A percentile compares a stretch with the other conserved stretches of the same genome.
phyloP scores from a whole-genome alignment of 1,140 invertebrate species.

The Solenopsis fugax region DNA sequence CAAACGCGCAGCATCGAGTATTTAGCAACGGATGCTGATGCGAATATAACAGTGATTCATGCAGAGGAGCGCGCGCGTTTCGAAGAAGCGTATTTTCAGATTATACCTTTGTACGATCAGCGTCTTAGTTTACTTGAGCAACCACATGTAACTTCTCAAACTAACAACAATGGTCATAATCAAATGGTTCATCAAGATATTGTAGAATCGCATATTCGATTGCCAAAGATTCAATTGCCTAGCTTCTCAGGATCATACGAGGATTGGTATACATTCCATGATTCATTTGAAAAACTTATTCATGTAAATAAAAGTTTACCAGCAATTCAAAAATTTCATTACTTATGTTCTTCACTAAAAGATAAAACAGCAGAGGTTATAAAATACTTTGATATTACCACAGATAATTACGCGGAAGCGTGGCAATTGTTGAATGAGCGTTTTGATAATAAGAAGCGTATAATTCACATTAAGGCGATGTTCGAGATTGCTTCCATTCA shows the following conservation, averaged over 20 bases:
- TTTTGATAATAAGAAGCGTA: neutral
- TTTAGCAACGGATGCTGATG: neutral
- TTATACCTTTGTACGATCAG: neutral
- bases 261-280: neutral
- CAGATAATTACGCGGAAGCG: neutral
- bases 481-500: too few species aligned
- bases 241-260: neutral
- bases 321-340: neutral
- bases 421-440: neutral
- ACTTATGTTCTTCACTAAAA: neutral
- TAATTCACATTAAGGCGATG: too few species aligned
- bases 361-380: neutral
- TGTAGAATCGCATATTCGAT: neutral
- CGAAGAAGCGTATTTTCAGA: neutral
- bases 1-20: neutral
- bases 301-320: neutral
- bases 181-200: neutral
- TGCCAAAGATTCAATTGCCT: neutral
- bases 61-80: neutral
- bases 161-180: neutral
- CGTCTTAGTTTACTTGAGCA: neutral
- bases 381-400: neutral
- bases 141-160: neutral
- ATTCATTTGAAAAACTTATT: too few species aligned
- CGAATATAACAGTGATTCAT: neutral